Base-by-base conservation (phyloP, 2,888 invertebrate species). In the Lordiphosa fenestrarum region DNA sequence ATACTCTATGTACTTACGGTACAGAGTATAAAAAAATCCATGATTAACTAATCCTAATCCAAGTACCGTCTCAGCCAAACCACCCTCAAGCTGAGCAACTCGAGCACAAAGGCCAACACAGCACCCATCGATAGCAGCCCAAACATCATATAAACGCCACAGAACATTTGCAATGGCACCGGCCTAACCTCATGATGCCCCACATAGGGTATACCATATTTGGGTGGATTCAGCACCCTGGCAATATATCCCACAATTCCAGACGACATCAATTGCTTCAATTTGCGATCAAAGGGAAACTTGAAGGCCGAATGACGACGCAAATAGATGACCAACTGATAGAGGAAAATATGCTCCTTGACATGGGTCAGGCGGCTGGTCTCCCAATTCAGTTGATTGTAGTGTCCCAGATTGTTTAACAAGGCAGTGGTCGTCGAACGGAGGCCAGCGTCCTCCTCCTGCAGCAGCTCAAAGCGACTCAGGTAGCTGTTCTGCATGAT, bases 271-370 rank as follows among this genome's bases (percentile, higher is more conserved):
- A 88, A 53, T 13, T 73, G 69, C 52, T 74, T 73, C 0, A 88
- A 54, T 36, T 80, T 83, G 6, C 69, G 60, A 54, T 87, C 77
- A 39, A 88, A 71, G n/a, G 57, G 50, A 1, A 64, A 53, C 41
- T 70, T 71, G 0, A 81, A 53, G 1, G 83, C 60, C 0, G 87
- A 87, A 33, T 86, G 73, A 5, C 83, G 83, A 0, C 59, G 64
- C 58, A 86, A 53, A 7, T 68, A 86, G 66, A 88, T 74, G 10
- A 75, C 83, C 51, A 76, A 46, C 41, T 84, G 85, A 25, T 73
- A 69, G 1, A 69, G 36, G 49, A 69, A 78, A 4, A 87, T 73
- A 10, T 75, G 73, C 53, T 88, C 87, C 0, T 58, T 59, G 1
- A 88, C 70, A 19, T 72, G 73, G 6, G 76, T 74, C 6, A 88